These are phyloP conservation scores for Andrena bucephala DNA, from an alignment of 2,888 invertebrate species.

Conservation along the genomic window DNA sequence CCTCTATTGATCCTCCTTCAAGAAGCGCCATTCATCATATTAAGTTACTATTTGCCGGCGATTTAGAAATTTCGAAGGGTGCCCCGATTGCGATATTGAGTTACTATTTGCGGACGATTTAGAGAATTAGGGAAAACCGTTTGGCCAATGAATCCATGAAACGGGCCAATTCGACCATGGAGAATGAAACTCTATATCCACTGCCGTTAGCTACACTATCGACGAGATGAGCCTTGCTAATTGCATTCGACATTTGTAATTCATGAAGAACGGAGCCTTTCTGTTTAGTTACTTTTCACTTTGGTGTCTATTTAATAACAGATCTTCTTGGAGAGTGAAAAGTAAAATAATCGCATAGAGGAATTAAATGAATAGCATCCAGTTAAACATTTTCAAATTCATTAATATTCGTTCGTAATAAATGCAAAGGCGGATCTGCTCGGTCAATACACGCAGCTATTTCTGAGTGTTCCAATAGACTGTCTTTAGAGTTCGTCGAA, in stretches of 20 bases:
- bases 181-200: slow-evolving; percentile 67
- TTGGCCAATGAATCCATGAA: slow-evolving; percentile 39
- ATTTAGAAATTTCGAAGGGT: slow-evolving; percentile 46
- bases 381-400: background rate
- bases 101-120: slow-evolving; percentile 70
- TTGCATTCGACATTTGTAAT: slow-evolving; percentile 1
- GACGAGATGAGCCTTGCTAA: slow-evolving; percentile 17
- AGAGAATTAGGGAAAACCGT: slow-evolving; percentile 61
- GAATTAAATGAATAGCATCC: background rate
- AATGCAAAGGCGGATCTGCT: background rate
- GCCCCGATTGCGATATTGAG: slow-evolving; percentile 60
- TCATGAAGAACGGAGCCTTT: background rate
- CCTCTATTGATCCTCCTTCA: slow-evolving; percentile 47
- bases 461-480: slow-evolving; percentile 22
- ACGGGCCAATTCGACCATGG: slow-evolving; percentile 36
- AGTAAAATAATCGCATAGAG: too few relatives aligned
- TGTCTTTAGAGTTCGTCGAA: slow-evolving; percentile 48
- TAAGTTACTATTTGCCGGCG: slow-evolving; percentile 63
- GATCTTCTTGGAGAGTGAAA: background rate
- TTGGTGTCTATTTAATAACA: background rate
- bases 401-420: background rate
- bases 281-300: background rate
- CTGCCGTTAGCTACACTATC: slow-evolving; percentile 53
- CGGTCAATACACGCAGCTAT: background rate
- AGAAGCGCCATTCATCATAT: slow-evolving; percentile 57